Evolutionary conservation across 2,888 invertebrate species (phyloP), one percentile per base, ranked within the genome.

Genomic region (Dynastes grantii): DNA sequence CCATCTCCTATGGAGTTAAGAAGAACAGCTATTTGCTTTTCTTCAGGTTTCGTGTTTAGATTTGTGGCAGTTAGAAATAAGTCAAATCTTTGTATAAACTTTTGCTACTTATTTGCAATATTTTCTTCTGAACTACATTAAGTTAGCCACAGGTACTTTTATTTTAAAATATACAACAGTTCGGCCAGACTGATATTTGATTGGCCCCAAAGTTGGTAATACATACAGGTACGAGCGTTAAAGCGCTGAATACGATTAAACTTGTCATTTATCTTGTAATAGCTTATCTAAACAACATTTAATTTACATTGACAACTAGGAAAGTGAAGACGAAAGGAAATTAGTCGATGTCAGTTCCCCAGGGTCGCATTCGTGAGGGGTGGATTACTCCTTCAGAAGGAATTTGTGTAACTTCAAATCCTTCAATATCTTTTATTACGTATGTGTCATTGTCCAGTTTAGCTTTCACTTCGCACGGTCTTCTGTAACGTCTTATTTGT

Each of bases 331-430:
- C 16, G 8, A 58, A 58, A 58, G 58, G 58, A 58, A 16, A 22
- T 58, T 58, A 4, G 16, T 13, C 45, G 27, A 37, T 16, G 22
- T 67, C 49, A 29, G 8, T 45, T 67, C 16, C 49, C 45, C 67
- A 67, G 9, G 67, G 67, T 67, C 27, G 40, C 45, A 67, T 27
- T n/a, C 9, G 40, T 45, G 67, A 67, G 49, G 67, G 67, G 13
- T 67, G 40, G 37, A 67, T 40, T 45, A 67, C 2, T 37, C 40
- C 67, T 67, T 45, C 45, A 40, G 37, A 67, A 45, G n/a, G 67
- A 45, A 67, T 67, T 37, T 40, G 37, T 6, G 8, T 29, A 16
- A 67, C 37, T 58, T n/a, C 1, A 67, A 37, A 45, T 67, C 45
- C n/a, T 16, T 67, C 67, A n/a, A 13, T 32, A 9, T 67, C n/a